Conservation (phyloP, 2,888 invertebrate species). For the Kryphioiulus occultus region DNA sequence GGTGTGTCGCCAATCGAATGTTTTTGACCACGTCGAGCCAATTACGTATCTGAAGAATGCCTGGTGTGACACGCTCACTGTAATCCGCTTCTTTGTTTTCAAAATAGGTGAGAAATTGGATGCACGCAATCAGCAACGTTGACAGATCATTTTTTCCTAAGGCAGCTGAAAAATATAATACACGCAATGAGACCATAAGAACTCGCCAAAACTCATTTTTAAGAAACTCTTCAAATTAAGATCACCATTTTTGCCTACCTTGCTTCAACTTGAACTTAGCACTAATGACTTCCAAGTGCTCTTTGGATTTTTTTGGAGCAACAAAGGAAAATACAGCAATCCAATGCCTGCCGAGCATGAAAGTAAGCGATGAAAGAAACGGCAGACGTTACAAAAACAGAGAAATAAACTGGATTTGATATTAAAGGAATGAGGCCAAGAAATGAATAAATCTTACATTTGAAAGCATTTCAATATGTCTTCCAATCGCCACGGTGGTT, state of each 20-base stretch:
- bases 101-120: constrained; percentile 29
- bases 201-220: no score
- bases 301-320: not conserved
- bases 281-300: not conserved
- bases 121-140: not conserved
- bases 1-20: not conserved
- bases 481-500: constrained; percentile 61
- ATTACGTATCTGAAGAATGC: not conserved
- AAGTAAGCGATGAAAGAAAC: not conserved
- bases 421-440: not conserved
- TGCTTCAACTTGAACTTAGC: not conserved
- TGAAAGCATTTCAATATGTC: constrained; percentile 61
- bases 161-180: not conserved
- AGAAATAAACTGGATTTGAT: no score
- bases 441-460: constrained; percentile 55
- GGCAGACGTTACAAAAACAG: not conserved
- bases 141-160: not conserved
- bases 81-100: not conserved
- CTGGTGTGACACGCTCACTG: not conserved
- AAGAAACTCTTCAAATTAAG: no score
- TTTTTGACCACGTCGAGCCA: constrained; percentile 24
- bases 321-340: constrained; percentile 60
- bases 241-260: no score
- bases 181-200: no score
- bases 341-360: constrained; percentile 59